A percentile compares a stretch with the other conserved stretches of the same genome.
phyloP scores from a whole-genome alignment of 2,888 invertebrate genomes.

The Ophion ventricosus region DNA sequence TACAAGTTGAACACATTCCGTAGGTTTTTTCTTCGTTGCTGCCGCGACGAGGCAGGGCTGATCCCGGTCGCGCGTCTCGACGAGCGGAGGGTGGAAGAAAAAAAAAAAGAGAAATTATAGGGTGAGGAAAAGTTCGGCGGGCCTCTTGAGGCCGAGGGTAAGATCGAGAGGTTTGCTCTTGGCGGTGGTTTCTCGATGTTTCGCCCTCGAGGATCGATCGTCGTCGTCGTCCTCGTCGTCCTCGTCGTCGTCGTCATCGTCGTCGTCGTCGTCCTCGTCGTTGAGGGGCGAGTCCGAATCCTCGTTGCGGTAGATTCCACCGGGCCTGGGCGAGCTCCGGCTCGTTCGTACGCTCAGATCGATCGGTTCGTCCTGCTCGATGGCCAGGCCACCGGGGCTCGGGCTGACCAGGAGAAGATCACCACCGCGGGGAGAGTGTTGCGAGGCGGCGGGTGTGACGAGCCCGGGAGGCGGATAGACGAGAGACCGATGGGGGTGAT shows the following conservation, averaged over 20 bases:
- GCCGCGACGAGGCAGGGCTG: neutral
- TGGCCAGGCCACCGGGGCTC: conserved; percentile 81
- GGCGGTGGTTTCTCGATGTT: conserved; percentile 72
- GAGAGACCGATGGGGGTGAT: conserved; percentile 75
- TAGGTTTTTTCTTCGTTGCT: conserved; percentile 2
- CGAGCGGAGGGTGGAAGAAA: neutral
- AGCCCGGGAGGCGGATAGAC: conserved; percentile 78
- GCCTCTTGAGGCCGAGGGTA: conserved; percentile 79
- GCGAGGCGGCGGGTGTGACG: conserved; percentile 77
- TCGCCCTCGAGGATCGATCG: conserved; percentile 6
- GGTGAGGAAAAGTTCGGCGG: conserved; percentile 75
- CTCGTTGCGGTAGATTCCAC: conserved; percentile 67
- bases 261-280: conserved; percentile 20
- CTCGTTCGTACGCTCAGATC: conserved; percentile 82
- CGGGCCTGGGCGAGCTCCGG: conserved; percentile 75
- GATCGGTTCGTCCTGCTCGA: conserved; percentile 84
- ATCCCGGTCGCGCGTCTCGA: conserved; percentile 15
- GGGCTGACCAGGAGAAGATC: conserved; percentile 82
- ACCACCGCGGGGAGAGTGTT: conserved; percentile 79
- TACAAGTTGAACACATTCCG: conserved; percentile 78
- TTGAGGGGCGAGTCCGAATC: conserved; percentile 42
- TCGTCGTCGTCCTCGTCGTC: neutral
- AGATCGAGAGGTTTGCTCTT: conserved; percentile 81
- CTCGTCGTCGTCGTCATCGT: neutral
- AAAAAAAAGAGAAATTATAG: conserved; percentile 63